These are phyloP conservation scores for Catharus ustulatus DNA, from an alignment of 2,797 vertebrate genomes.

Conservation along the genomic window DNA sequence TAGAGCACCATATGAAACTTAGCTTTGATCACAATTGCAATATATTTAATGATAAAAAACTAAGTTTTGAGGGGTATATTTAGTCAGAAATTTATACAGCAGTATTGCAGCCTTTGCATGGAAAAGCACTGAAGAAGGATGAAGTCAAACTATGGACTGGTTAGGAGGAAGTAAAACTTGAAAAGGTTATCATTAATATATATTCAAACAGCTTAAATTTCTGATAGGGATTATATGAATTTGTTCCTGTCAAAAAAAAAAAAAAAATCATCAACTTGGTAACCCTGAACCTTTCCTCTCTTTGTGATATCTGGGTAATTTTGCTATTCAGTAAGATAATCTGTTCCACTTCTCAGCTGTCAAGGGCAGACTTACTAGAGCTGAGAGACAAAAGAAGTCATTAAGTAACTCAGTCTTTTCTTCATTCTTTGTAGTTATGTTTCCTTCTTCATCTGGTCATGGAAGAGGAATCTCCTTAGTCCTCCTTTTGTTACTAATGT, in stretches of 20 bases:
- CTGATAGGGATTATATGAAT: not conserved
- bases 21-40: not conserved
- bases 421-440: not conserved
- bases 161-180: not conserved
- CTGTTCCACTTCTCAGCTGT: not conserved
- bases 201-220: not conserved
- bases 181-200: not conserved
- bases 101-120: not conserved
- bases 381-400: not conserved
- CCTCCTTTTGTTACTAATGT: not conserved
- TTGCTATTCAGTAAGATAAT: not conserved
- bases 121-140: not conserved
- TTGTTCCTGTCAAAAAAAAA: not conserved
- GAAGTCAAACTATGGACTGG: not conserved
- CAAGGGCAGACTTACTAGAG: not conserved
- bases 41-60: not conserved
- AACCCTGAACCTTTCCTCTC: not conserved
- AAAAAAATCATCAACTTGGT: not conserved
- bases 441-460: not conserved
- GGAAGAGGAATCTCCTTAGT: not conserved
- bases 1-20: not conserved
- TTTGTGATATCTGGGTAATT: not conserved
- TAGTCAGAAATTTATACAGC: not conserved
- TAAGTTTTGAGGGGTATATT: not conserved
- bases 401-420: not conserved